These are phyloP conservation scores for Eumaeus atala DNA, from an alignment of 1,140 invertebrate species.

Conservation along the genomic window DNA sequence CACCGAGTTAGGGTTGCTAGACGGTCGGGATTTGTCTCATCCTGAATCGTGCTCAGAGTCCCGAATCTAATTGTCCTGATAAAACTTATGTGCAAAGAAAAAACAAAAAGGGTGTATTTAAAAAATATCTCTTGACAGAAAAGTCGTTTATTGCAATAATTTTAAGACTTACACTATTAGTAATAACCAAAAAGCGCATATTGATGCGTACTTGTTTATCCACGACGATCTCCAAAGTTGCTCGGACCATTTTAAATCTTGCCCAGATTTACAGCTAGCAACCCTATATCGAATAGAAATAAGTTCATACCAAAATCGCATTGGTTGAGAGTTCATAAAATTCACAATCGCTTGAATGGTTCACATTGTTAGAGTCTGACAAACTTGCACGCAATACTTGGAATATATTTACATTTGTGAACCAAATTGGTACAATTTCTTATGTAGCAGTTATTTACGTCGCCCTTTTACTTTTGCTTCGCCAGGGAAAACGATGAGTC, in stretches of 20 bases:
- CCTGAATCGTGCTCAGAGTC: too few relatives aligned
- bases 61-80: too few relatives aligned
- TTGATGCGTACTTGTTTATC: background rate
- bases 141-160: background rate
- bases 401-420: constrained; percentile 4
- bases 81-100: too few relatives aligned
- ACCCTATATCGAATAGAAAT: background rate
- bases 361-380: background rate
- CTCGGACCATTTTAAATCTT: background rate
- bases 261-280: background rate
- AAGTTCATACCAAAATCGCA: background rate
- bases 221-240: background rate
- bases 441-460: background rate
- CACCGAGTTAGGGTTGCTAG: too few relatives aligned
- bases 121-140: too few relatives aligned
- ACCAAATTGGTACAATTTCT: constrained; percentile 2
- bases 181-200: background rate
- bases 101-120: too few relatives aligned
- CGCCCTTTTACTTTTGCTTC: background rate
- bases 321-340: background rate
- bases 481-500: background rate
- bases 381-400: background rate
- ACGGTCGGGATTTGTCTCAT: too few relatives aligned
- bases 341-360: background rate
- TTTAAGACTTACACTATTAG: background rate